Conservation (phyloP, 2,113 vertebrate species). For the Alectura lathami region DNA sequence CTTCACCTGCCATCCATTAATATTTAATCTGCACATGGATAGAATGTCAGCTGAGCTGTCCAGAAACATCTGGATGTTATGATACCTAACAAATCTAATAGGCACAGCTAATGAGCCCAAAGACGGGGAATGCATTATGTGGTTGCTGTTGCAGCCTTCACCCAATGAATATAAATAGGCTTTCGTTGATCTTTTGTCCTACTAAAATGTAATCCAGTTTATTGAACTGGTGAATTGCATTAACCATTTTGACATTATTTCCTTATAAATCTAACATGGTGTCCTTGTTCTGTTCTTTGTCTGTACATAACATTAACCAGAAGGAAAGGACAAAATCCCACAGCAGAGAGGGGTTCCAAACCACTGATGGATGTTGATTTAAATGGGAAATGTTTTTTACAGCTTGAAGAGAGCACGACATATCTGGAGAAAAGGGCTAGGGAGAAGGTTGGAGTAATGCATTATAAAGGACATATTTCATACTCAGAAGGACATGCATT, state of each 20-base stretch:
- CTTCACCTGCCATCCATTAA: conserved; percentile 49
- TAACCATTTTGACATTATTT: conserved; percentile 78
- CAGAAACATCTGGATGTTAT: conserved; percentile 75
- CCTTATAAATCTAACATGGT: conserved; percentile 74
- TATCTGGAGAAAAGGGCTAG: not conserved
- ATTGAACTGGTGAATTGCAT: conserved; percentile 78
- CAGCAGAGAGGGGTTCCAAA: not conserved
- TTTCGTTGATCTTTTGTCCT: conserved; percentile 78
- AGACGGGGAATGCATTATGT: conserved; percentile 64
- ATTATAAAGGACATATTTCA: not conserved
- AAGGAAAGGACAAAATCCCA: conserved; percentile 34
- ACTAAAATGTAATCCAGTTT: conserved; percentile 76
- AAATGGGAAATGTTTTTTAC: conserved; percentile 34
- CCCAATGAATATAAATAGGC: conserved; percentile 77
- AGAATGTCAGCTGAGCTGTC: conserved; percentile 69
- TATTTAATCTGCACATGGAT: conserved; percentile 53
- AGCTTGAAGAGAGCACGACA: not conserved
- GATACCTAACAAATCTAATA: conserved; percentile 72
- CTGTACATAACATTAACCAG: conserved; percentile 17
- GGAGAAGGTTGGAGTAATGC: not conserved
- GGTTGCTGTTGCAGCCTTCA: conserved; percentile 71
- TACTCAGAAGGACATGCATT: not conserved
- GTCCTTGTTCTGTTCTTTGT: conserved; percentile 70
- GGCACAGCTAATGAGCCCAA: conserved; percentile 74
- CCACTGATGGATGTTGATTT: conserved; percentile 29